phyloP scores from a whole-genome alignment of 2,888 invertebrate species.

The Gibbula magus region DNA sequence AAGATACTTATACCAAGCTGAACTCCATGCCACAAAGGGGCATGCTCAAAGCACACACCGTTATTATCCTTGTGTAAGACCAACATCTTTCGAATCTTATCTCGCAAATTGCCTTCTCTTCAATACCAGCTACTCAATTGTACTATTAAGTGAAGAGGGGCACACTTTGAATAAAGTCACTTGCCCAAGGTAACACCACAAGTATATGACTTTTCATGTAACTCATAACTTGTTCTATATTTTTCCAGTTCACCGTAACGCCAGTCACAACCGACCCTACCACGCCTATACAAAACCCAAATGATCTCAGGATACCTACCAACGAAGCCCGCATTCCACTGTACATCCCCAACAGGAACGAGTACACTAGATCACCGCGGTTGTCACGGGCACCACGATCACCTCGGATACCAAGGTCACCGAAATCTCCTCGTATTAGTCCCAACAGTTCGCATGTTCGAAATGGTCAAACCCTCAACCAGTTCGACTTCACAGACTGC shows the following conservation, averaged over 20 bases:
- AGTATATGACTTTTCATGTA: too few relatives aligned
- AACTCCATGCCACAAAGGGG: too few relatives aligned
- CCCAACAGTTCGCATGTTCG: neutral
- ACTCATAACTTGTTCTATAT: too few relatives aligned
- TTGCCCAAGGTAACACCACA: too few relatives aligned
- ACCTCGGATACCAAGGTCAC: neutral
- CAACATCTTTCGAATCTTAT: too few relatives aligned
- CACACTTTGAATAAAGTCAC: too few relatives aligned
- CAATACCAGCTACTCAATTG: too few relatives aligned
- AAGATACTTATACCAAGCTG: too few relatives aligned
- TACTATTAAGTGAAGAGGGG: too few relatives aligned
- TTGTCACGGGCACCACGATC: neutral
- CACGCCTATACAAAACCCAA: neutral
- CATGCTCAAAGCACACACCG: too few relatives aligned
- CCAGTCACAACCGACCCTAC: conserved; percentile 33
- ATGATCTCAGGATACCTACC: neutral
- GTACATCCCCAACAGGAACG: neutral
- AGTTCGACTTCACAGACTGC: conserved; percentile 28
- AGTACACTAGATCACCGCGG: neutral
- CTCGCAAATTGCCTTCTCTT: too few relatives aligned
- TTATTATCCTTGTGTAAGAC: too few relatives aligned
- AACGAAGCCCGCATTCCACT: neutral
- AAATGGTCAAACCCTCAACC: conserved; percentile 6
- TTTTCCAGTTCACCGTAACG: conserved; percentile 45
- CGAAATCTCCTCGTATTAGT: neutral